Evolutionary conservation across 2,888 invertebrate species (phyloP), one percentile per base, ranked within the genome.

Genomic region (Erebia ligea): DNA sequence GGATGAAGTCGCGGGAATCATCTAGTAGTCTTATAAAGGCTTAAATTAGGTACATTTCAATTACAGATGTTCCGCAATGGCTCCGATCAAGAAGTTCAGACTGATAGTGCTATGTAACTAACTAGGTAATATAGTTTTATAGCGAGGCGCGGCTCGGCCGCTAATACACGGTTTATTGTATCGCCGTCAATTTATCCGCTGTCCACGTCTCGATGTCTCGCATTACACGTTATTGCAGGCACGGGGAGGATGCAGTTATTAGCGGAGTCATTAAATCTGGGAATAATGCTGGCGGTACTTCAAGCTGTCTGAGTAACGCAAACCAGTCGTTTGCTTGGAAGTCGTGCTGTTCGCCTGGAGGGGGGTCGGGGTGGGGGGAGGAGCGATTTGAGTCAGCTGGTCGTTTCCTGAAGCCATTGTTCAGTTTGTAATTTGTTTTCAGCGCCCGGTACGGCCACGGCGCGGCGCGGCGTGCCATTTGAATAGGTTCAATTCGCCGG

Each of bases 361-460:
- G 48, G 5, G 50, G 15, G 5, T 2, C 48, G 25, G 25, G 8
- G 58, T 8, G 58, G 34, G n/a, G 40, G 17, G 11, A n/a, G 59
- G 42, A 15, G 25, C 4, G 25, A 6, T 21, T 3, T 10, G 59
- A 40, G 59, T 17, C 59, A 17, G 59, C 59, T 59, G 59, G 9
- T 11, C 17, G 59, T 59, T 59, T 40, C 40, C 58, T 40, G 34
- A 40, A 40, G 34, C 40, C 58, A 42, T 59, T 17, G 59, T 42
- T 40, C 59, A 17, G 40, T 15, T 21, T 9, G 19, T 56, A 56
- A 56, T 56, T 56, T 21, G 56, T 19, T 56, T 56, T 56, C 57
- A 25, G 57, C 56, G 56, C 56, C 8, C 56, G 56, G 56, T 15
- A 25, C 56, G n/a, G 56, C 11, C 13, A 5, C 2, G 4, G 11